A percentile compares a stretch with the other conserved stretches of the same genome.
Evolutionary conservation across 2,888 invertebrate species (phyloP).

Genomic region (Germaria angustata): DNA sequence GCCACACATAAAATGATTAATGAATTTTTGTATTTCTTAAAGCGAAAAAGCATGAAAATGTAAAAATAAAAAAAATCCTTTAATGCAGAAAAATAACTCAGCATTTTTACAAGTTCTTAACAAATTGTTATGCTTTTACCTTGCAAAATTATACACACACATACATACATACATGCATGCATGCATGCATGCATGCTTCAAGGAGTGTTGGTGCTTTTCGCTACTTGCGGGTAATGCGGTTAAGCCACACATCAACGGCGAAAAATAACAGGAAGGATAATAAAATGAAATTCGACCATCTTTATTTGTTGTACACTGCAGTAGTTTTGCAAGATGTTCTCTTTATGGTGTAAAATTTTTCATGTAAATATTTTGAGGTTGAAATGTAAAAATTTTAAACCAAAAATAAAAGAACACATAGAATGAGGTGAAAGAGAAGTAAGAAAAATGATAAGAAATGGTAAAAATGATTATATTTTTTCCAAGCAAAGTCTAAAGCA

Average conservation of each 20-base stretch:
- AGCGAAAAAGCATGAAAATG: background rate
- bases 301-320: constrained; percentile 50
- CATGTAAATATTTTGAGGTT: constrained; percentile 40
- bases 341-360: constrained; percentile 14
- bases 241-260: constrained; percentile 54
- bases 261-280: background rate
- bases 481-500: background rate
- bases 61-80: constrained; percentile 5
- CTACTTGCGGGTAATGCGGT: constrained; percentile 46
- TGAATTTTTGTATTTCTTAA: background rate
- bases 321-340: constrained; percentile 51
- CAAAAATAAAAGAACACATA: background rate
- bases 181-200: background rate
- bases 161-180: background rate
- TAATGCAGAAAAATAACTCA: constrained; percentile 47
- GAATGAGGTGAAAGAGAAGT: background rate
- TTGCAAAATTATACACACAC: background rate
- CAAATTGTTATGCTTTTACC: constrained; percentile 9
- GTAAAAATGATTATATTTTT: too few relatives aligned
- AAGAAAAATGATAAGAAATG: too few relatives aligned
- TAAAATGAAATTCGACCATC: constrained; percentile 42
- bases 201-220: constrained; percentile 9
- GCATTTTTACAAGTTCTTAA: constrained; percentile 22
- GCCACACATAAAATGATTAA: constrained; percentile 1
- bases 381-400: constrained; percentile 2